Percentiles rank a stretch among this genome's conserved stretches.
Evolutionary conservation across 2,888 invertebrate species (phyloP).

Genomic region (Drosophila phalerata): DNA sequence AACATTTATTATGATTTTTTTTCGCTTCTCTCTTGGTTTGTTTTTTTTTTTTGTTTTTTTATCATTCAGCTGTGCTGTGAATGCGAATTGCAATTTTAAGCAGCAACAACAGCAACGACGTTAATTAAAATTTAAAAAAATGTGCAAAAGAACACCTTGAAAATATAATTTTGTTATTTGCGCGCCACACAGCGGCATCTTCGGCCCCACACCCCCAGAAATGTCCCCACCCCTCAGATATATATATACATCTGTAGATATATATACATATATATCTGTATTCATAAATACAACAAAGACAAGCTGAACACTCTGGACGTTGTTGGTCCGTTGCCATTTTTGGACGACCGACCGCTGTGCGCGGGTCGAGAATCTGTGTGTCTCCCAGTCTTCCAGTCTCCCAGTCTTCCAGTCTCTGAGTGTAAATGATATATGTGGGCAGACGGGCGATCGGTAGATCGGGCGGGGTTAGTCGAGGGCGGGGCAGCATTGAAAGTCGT

Average conservation of each 20-base stretch:
- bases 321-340: conserved; percentile 69
- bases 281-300: conserved; percentile 64
- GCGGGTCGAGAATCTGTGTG: conserved; percentile 51
- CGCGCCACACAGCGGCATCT: conserved; percentile 68
- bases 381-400: conserved; percentile 50
- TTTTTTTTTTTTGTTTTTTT: neutral
- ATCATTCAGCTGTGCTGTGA: conserved; percentile 53
- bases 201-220: conserved; percentile 11
- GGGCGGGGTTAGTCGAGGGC: conserved; percentile 14
- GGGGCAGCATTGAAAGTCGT: conserved; percentile 30
- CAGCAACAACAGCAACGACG: conserved; percentile 54
- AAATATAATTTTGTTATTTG: conserved; percentile 80
- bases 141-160: conserved; percentile 77
- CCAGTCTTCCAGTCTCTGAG: conserved; percentile 62
- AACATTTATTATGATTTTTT: conserved; percentile 67
- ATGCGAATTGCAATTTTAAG: conserved; percentile 72
- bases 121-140: conserved; percentile 77
- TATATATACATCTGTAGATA: too few species aligned
- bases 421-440: conserved; percentile 81
- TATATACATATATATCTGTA: conserved; percentile 30
- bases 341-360: conserved; percentile 79
- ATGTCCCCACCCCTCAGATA: conserved; percentile 2
- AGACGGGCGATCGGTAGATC: conserved; percentile 28
- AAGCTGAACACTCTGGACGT: conserved; percentile 28
- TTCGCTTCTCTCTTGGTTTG: neutral